These are phyloP conservation scores for Deladenus siricidicola DNA, from an alignment of 2,888 invertebrate genomes.

Conservation along the genomic window DNA sequence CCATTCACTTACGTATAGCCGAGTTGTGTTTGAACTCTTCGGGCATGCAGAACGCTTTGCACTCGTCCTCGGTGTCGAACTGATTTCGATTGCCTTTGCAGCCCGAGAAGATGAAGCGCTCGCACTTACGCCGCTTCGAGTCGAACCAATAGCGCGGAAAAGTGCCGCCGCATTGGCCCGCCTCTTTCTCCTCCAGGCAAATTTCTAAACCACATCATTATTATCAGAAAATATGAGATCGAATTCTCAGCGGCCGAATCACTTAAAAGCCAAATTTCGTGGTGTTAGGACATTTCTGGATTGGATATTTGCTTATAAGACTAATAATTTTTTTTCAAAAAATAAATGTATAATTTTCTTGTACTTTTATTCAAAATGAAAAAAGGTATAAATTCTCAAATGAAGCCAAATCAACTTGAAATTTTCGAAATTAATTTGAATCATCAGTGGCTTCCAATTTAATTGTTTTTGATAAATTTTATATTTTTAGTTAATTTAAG, in stretches of 20 bases:
- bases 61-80: slow-evolving; percentile 55
- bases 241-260: too few species aligned
- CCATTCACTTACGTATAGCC: slow-evolving; percentile 41
- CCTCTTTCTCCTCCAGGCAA: slow-evolving; percentile 70
- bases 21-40: slow-evolving; percentile 45
- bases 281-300: too few species aligned
- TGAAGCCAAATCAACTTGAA: too few species aligned
- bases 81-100: slow-evolving; percentile 62
- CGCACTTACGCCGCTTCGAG: slow-evolving; percentile 65
- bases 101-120: slow-evolving; percentile 72
- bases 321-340: too few species aligned
- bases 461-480: too few species aligned
- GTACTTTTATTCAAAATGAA: too few species aligned
- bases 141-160: slow-evolving; percentile 84
- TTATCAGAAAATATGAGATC: not conserved
- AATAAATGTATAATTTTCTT: too few species aligned
- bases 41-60: slow-evolving; percentile 54
- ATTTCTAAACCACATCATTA: slow-evolving; percentile 61
- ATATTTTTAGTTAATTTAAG: too few species aligned
- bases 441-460: too few species aligned
- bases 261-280: too few species aligned
- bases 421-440: too few species aligned
- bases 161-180: slow-evolving; percentile 78
- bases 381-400: not conserved
- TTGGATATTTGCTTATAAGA: too few species aligned